Base-by-base conservation (phyloP, 2,797 vertebrate species). In the Sphenopsis melanotis region DNA sequence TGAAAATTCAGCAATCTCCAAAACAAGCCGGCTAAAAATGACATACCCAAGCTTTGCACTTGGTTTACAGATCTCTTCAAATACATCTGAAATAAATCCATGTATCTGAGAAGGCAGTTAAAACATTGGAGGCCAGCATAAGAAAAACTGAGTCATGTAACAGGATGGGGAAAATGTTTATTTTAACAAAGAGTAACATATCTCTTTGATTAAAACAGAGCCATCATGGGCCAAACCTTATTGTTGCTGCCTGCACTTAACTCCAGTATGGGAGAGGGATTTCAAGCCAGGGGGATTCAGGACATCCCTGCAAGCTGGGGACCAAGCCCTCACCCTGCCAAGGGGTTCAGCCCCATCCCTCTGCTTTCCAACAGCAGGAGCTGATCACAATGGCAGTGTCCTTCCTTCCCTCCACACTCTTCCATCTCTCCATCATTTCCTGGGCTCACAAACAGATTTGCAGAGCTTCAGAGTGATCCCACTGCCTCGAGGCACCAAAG, bases 81-180 rank as follows among this genome's bases (percentile, higher is more conserved):
- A 80, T 9, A 3, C 22, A 77, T 34, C 61, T 69, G 79, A 95
- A 92, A 93, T 23, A 89, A 92, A 85, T 52, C 50, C 55, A 15
- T 15, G 37, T 30, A 78, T 94, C 60, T 29, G 23, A 93, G 92
- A 87, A 91, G 66, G 61, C 75, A 75, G 90, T 92, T 93, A 94
- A 95, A 95, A 89, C 76, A 91, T 3, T 71, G 60, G 64, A 92
- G 79, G 46, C 65, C 68, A 44, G 87, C 9, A 2, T 47, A 85
- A 93, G 93, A 93, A 95, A 91, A 92, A 93, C 2, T 81, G 92
- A 97, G 78, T 92, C 87, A 85, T 83, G 6, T 11, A 90, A 83
- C 60, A 92, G 69, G 53, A 87, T 23, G 39, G 50, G 65, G 21
- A 66, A 93, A 85, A 91, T 52, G 56, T 91, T 95, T 92, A 82